These are phyloP conservation scores for Hyles euphorbiae DNA, from an alignment of 1,140 invertebrate species.

Conservation along the genomic window DNA sequence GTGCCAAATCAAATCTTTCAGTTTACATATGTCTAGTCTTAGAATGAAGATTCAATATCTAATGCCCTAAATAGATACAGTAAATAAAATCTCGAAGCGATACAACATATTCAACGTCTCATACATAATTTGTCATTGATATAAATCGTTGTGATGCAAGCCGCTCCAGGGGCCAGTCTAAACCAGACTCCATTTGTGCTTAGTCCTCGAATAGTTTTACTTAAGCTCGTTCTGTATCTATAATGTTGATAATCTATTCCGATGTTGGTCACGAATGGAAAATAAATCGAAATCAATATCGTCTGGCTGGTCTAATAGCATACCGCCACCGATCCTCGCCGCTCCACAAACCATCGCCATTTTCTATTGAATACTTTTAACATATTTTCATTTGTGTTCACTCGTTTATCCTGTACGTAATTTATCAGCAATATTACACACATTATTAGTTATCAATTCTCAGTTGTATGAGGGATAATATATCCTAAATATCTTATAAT, in stretches of 20 bases:
- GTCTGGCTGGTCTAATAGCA: conserved; percentile 44
- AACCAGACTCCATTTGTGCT: not conserved
- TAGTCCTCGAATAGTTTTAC: conserved; percentile 11
- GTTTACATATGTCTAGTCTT: no score
- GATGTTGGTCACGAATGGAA: conserved; percentile 46
- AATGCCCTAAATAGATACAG: no score
- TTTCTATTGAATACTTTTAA: not conserved
- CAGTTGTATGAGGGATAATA: no score
- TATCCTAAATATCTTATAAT: no score
- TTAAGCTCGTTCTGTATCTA: conserved; percentile 40
- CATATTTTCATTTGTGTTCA: conserved; percentile 1
- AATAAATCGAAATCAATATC: conserved; percentile 63
- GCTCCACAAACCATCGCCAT: not conserved
- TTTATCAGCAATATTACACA: no score
- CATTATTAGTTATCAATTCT: no score
- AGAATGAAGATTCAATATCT: no score
- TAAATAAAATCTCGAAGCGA: no score
- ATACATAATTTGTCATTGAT: conserved; percentile 18
- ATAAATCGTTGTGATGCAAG: conserved; percentile 15
- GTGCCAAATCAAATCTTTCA: no score
- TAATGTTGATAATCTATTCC: conserved; percentile 36
- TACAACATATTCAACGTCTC: not conserved
- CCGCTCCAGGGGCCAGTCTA: not conserved
- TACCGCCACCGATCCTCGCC: conserved; percentile 22
- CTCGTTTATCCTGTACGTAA: no score